Evolutionary conservation across 92 coral and sea anemone species (phyloP).

Genomic region (Desmophyllum pertusum): DNA sequence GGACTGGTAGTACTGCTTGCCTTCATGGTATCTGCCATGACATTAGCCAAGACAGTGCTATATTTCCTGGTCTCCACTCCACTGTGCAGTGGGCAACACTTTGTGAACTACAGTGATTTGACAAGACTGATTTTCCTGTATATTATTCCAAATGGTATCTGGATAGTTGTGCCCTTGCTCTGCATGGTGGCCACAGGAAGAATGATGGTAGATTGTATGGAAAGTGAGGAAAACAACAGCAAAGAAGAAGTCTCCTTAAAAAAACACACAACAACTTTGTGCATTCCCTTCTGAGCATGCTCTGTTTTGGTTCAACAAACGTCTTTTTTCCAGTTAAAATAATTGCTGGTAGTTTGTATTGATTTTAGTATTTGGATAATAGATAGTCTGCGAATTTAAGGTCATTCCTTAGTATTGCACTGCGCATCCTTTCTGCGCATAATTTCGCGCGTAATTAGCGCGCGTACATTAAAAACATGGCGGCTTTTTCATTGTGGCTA

Average conservation of each 20-base stretch:
- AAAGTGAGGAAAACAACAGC: not conserved
- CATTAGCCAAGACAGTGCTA: conserved; percentile 62
- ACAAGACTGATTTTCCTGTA: conserved; percentile 27
- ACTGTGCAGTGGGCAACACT: conserved; percentile 62
- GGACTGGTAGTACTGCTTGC: conserved; percentile 31
- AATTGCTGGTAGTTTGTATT: no score
- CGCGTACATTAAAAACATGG: no score
- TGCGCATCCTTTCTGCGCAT: no score
- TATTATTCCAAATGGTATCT: conserved; percentile 64
- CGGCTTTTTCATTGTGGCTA: no score
- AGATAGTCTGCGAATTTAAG: no score
- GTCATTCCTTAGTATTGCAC: no score
- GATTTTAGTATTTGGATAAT: no score
- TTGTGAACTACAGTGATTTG: conserved; percentile 40
- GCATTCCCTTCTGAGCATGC: no score
- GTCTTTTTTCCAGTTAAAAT: no score
- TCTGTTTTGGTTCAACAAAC: no score
- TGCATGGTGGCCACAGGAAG: conserved; percentile 54
- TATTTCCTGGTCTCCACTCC: conserved; percentile 51
- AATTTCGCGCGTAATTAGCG: no score
- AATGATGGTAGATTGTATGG: conserved; percentile 5
- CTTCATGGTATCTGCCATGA: conserved; percentile 68
- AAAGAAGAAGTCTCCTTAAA: conserved; percentile 12
- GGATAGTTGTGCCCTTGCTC: conserved; percentile 64
- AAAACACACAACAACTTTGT: no score